These are phyloP conservation scores for Pegea sp. DNA, from an alignment of 23 tunicate species.

Conservation along the genomic window DNA sequence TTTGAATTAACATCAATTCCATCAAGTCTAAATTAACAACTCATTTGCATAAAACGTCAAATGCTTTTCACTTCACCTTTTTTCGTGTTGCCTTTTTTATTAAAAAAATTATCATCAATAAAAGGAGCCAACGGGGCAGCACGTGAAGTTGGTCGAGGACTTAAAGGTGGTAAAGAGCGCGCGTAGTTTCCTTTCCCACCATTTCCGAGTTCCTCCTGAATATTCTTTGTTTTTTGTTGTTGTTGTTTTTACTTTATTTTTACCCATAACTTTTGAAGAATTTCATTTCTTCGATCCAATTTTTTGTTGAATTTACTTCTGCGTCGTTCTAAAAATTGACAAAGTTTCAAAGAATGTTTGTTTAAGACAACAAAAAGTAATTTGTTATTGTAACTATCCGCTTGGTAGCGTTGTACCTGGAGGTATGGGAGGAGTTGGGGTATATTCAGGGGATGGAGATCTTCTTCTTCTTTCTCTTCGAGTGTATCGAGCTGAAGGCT, in stretches of 20 bases:
- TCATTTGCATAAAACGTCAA: not conserved
- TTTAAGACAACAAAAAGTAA: not conserved
- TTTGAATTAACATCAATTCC: conserved; percentile 90
- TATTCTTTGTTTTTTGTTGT: not conserved
- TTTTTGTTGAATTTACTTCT: conserved; percentile 33
- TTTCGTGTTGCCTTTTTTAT: conserved; percentile 69
- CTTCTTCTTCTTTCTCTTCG: conserved; percentile 7
- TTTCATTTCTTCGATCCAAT: conserved; percentile 75
- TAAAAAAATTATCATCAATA: conserved; percentile 33
- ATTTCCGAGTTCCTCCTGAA: conserved; percentile 67
- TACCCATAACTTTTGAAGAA: conserved; percentile 86
- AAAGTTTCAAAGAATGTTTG: not conserved
- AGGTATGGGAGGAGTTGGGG: conserved; percentile 18
- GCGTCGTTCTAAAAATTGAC: conserved; percentile 22
- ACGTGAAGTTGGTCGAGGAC: conserved; percentile 18
- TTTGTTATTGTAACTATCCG: not conserved
- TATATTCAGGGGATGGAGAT: conserved; percentile 16
- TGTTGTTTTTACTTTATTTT: conserved; percentile 1
- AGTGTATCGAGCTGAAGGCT: not conserved
- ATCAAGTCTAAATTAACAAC: conserved; percentile 29
- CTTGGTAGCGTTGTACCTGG: conserved; percentile 9
- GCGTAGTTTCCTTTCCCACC: conserved; percentile 16
- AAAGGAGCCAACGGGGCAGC: conserved; percentile 15
- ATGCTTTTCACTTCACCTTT: conserved; percentile 24
- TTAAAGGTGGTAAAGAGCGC: conserved; percentile 46